Conservation (phyloP, 2,113 vertebrate genomes). For the Lipotes vexillifer region DNA sequence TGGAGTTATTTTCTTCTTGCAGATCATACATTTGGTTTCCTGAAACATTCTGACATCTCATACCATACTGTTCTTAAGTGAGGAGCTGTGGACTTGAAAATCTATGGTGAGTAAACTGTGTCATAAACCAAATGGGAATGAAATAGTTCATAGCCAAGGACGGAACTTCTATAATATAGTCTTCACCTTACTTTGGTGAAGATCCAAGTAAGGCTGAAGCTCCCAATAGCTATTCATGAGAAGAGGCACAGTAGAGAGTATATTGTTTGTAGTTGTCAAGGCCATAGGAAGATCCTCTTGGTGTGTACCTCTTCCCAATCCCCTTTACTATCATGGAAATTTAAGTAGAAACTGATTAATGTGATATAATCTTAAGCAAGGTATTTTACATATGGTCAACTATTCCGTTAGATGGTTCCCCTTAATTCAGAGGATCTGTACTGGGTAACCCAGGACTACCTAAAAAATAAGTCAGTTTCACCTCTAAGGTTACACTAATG, state of each 20-base stretch:
- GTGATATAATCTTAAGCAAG: not conserved
- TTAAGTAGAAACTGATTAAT: not conserved
- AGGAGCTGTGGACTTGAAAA: not conserved
- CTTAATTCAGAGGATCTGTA: not conserved
- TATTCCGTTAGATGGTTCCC: not conserved
- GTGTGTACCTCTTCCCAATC: not conserved
- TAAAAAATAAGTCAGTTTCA: not conserved
- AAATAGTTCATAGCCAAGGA: not conserved
- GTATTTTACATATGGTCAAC: not conserved
- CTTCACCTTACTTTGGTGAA: conserved; percentile 4
- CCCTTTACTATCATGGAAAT: not conserved
- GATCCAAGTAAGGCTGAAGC: not conserved
- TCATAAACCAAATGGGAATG: not conserved
- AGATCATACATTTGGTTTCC: not conserved
- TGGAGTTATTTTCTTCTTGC: conserved; percentile 21
- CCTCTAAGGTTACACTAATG: not conserved
- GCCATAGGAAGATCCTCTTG: not conserved
- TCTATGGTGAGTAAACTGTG: not conserved
- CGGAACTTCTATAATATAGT: not conserved
- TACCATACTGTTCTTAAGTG: not conserved
- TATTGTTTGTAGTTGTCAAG: not conserved
- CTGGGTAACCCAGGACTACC: not conserved
- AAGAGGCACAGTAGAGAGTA: not conserved
- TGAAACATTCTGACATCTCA: conserved; percentile 14
- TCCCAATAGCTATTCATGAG: not conserved